phyloP scores from a whole-genome alignment of 1,140 invertebrate genomes.

The Macrostomum lignano region DNA sequence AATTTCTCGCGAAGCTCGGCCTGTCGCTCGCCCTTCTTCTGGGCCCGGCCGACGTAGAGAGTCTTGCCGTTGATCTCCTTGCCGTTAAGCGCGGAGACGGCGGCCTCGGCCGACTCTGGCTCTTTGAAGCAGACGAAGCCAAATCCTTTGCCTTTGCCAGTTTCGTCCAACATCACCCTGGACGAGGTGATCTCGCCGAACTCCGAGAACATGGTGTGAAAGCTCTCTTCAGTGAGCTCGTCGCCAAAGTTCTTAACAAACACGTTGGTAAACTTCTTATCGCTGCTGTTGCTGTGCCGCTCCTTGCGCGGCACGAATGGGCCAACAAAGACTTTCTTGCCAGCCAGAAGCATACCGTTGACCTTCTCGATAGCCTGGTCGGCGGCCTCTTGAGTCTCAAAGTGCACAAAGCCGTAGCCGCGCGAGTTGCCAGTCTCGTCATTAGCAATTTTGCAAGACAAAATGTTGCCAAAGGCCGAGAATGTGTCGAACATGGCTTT shows the following conservation, averaged over 20 bases:
- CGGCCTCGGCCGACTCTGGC: slow-evolving; percentile 69
- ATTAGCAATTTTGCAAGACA: slow-evolving; percentile 87
- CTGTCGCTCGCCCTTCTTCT: slow-evolving; percentile 21
- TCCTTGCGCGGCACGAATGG: slow-evolving; percentile 85
- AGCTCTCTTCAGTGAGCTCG: slow-evolving; percentile 63
- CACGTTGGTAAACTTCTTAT: slow-evolving; percentile 93
- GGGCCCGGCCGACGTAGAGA: slow-evolving; percentile 53
- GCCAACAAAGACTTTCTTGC: slow-evolving; percentile 73
- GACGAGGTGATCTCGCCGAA: slow-evolving; percentile 76
- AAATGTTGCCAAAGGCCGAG: slow-evolving; percentile 91
- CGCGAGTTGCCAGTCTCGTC: slow-evolving; percentile 81
- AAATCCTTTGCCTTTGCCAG: slow-evolving; percentile 81
- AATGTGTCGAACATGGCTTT: slow-evolving; percentile 99
- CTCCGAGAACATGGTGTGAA: slow-evolving; percentile 69
- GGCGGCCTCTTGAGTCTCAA: slow-evolving; percentile 95
- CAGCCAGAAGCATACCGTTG: slow-evolving; percentile 76
- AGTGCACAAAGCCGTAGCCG: slow-evolving; percentile 98
- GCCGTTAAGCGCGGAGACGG: slow-evolving; percentile 60
- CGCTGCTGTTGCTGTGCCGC: no score
- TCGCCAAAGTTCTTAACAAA: slow-evolving; percentile 97
- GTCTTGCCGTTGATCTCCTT: slow-evolving; percentile 35
- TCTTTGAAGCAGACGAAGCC: slow-evolving; percentile 96
- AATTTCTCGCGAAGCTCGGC: not conserved
- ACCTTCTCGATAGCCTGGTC: slow-evolving; percentile 77
- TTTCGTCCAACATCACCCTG: slow-evolving; percentile 72